Base-by-base conservation (phyloP, 2,797 vertebrate species). In the Petrocephalus sullivani region DNA sequence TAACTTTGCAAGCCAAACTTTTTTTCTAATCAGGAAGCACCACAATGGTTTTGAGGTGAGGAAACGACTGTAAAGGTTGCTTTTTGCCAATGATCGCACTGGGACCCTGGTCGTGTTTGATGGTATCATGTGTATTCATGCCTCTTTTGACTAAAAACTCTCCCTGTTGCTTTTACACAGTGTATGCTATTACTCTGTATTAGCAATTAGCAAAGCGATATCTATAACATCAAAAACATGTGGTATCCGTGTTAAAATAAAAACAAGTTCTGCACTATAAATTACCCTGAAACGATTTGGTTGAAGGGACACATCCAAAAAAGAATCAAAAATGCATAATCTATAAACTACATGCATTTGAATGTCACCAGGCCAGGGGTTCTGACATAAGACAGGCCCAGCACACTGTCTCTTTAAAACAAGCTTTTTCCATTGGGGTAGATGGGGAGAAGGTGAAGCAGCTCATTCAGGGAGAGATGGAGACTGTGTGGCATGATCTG, bases 381-480 rank as follows among this genome's bases (percentile, higher is more conserved):
- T 83, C 81, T 53, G 21, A 83, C 7, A n/a, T 58, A 83, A 56
- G 23, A 53, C 7, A 28, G 8, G 75, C 53, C 84, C 46, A 8
- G 67, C 82, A 85, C 49, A 3, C 71, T 23, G 60, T 88, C 58
- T 78, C 53, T 84, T 87, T 46, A 89, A 87, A 90, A 89, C 85
- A 88, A 89, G 87, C 88, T 89, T 89, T 90, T 89, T 87, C 88
- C 88, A 89, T 89, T 85, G 58, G 14, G 46, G 53, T 82, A 46
- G 54, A 87, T 88, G 87, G 21, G 21, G 71, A 60, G 37, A 71
- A 75, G n/a, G 75, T 51, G 61, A 89, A 86, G 58, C 41, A 57
- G 64, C 37, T 88, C 83, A 51, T 82, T 58, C 53, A 49, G 87
- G 83, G 61, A 84, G 56, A 86, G 46, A 86, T 88, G 87, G 67